Base-by-base conservation (phyloP, 2,113 vertebrate genomes). In the Sylvilagus bachmani region DNA sequence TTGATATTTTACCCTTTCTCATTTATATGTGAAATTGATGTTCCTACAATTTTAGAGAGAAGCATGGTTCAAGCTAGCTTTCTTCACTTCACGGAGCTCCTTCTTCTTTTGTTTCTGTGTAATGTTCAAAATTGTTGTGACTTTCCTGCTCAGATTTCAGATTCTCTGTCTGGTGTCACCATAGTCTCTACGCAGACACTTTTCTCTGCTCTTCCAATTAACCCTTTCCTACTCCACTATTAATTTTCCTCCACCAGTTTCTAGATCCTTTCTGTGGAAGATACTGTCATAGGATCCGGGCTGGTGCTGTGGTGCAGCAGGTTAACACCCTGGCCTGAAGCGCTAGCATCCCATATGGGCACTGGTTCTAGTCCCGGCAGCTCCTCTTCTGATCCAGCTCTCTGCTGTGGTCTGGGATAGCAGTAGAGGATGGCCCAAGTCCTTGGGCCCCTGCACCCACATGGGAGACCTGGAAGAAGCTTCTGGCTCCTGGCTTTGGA, bases 1-100 rank as follows among this genome's bases (percentile, higher is more conserved):
- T 66, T 44, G 2, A 81, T n/a, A 6, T 61, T 81, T 85, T 92
- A 58, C 25, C 74, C 1, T 71, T 49, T 53, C 12, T 90, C 10
- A 62, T 75, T 96, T 93, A 87, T 53, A 74, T 53, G 36, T 78
- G 11, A 90, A 33, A 67, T 66, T 14, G 10, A 12, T 58, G 82
- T 90, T 49, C 33, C 13, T 6, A 29, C 38, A 95, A 64, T 71
- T 70, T 71, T 92, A 75, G 25, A 33, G 24, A 8, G 89, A 84
- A 58, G 10, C 3, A 25, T 88, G 5, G 3, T 17, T 91, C 36
- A 44, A 0, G 13, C 19, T 74, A 71, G 33, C 17, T 79, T 91
- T 67, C 44, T 7, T 86, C 62, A 79, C 53, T 67, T 84, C 27
- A 77, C 17, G 71, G 61, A 55, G 22, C 0, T 62, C 31, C 16